Evolutionary conservation across 2,888 invertebrate genomes (phyloP).

Genomic region (Tenthredo notha): DNA sequence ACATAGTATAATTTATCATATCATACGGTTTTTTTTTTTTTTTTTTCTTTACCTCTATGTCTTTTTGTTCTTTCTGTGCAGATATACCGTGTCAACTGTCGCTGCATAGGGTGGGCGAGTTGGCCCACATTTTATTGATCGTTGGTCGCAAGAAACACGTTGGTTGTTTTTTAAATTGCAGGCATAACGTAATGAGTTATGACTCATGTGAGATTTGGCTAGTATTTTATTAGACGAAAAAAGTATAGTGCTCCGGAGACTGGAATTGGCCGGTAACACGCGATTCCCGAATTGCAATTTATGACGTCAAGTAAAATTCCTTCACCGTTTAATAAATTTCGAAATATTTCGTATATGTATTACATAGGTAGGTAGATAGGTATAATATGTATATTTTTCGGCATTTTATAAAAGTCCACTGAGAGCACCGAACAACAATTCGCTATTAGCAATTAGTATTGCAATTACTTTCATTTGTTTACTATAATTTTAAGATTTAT

Average conservation of each 20-base stretch:
- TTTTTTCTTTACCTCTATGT: too few species aligned
- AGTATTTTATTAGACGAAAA: constrained; percentile 14
- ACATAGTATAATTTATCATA: background rate
- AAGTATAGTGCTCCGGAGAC: background rate
- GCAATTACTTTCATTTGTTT: constrained; percentile 40
- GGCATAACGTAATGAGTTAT: background rate
- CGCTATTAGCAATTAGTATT: constrained; percentile 3
- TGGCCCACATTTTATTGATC: constrained; percentile 38
- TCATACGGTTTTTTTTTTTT: background rate
- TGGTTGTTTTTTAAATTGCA: constrained; percentile 14
- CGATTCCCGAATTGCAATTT: constrained; percentile 26
- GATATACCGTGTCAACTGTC: constrained; percentile 21
- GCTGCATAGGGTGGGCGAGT: constrained; percentile 12
- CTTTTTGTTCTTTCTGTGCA: background rate
- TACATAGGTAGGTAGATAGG: constrained; percentile 5
- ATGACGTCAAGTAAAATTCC: background rate
- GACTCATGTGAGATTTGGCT: constrained; percentile 16
- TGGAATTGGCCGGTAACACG: constrained; percentile 29
- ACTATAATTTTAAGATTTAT: background rate
- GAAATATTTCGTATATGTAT: background rate
- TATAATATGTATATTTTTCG: background rate
- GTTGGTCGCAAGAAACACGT: constrained; percentile 8
- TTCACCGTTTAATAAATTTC: background rate
- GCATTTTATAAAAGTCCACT: constrained; percentile 46
- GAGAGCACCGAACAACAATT: constrained; percentile 47